Conservation (phyloP, 2,113 vertebrate genomes). For the Microtus montanus region DNA sequence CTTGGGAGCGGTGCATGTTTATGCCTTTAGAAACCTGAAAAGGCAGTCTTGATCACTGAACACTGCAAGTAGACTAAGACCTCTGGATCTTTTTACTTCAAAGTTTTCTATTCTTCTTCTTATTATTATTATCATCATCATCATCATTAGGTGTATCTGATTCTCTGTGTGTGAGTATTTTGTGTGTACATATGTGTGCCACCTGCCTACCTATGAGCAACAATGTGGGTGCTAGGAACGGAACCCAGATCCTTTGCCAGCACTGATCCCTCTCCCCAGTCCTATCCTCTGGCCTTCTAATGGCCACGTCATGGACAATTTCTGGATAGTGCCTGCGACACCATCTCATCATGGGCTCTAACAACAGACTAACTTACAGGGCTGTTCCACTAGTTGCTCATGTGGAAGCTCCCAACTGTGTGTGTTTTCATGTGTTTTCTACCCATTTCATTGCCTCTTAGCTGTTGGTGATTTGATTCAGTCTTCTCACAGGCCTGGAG, state of each 20-base stretch:
- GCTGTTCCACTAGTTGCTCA: fast-evolving
- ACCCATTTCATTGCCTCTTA: neutral
- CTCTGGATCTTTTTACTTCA: neutral
- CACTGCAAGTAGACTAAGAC: neutral
- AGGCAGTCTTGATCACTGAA: neutral
- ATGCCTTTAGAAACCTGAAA: neutral
- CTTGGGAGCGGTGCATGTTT: neutral
- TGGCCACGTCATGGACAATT: neutral
- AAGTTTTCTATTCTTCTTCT: neutral
- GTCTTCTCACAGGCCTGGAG: neutral
- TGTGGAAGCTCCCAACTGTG: neutral
- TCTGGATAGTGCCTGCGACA: too few species aligned
- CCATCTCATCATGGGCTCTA: neutral
- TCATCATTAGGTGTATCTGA: neutral
- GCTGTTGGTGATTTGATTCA: neutral
- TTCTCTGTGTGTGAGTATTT: neutral
- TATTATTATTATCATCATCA: neutral
- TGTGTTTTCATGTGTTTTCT: neutral
- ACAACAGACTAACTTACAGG: neutral
- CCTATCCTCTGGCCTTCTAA: neutral
- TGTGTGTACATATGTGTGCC: too few species aligned
- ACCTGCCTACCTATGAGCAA: neutral
- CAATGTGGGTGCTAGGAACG: neutral
- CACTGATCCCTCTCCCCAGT: neutral
- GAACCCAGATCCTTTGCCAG: neutral